Conservation (phyloP, 2,113 vertebrate species). For the Heterochromis multidens region DNA sequence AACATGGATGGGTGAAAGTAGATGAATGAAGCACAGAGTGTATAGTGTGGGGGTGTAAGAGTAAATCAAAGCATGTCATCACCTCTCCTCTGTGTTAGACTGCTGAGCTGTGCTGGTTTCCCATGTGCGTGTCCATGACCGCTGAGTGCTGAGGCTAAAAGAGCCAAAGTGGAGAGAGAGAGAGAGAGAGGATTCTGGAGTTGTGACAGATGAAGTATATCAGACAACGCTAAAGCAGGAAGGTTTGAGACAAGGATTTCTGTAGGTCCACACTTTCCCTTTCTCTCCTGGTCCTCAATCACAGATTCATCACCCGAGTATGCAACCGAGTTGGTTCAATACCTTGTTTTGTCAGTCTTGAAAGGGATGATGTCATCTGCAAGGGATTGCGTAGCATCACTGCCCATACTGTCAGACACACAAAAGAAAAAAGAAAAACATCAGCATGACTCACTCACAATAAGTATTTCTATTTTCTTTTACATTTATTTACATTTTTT, state of each 20-base stretch:
- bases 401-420: constrained; percentile 10
- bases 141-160: constrained; percentile 20
- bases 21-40: constrained; percentile 19
- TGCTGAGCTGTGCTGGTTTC: constrained; percentile 13
- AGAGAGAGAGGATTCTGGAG: background rate
- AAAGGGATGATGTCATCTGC: constrained; percentile 46
- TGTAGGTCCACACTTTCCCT: background rate
- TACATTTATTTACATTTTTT: background rate
- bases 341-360: constrained; percentile 49
- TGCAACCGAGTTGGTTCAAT: constrained; percentile 4
- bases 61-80: constrained; percentile 46
- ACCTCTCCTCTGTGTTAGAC: constrained; percentile 51
- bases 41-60: constrained; percentile 1
- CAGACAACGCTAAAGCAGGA: background rate
- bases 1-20: constrained; percentile 1
- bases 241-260: background rate
- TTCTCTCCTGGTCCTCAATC: background rate
- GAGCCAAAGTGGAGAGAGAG: background rate
- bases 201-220: constrained; percentile 13
- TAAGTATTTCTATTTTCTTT: background rate
- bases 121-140: constrained; percentile 48
- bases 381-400: constrained; percentile 15
- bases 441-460: background rate
- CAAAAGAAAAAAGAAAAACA: background rate
- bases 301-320: background rate